phyloP scores from a whole-genome alignment of 1,140 invertebrate genomes.

The Caenorhabditis inopinata region DNA sequence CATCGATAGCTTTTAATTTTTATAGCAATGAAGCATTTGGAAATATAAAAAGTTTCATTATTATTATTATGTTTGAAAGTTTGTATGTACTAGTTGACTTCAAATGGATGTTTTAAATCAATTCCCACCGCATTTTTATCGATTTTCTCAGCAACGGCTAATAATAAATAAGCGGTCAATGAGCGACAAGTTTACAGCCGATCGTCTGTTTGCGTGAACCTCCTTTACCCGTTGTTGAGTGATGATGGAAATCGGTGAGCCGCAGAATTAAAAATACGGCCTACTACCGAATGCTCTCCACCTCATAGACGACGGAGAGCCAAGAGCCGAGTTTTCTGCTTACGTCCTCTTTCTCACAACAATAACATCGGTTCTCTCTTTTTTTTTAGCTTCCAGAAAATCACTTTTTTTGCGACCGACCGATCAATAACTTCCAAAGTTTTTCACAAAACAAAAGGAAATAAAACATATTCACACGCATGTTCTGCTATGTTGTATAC shows the following conservation, averaged over 20 bases:
- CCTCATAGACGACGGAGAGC: not conserved
- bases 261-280: not conserved
- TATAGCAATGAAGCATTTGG: not conserved
- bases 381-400: not conserved
- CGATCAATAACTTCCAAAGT: too few species aligned
- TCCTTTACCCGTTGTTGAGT: not conserved
- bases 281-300: conserved; percentile 14
- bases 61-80: too few species aligned
- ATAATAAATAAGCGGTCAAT: conserved; percentile 29
- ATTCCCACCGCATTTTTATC: not conserved
- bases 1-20: not conserved
- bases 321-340: not conserved
- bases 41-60: too few species aligned
- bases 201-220: conserved; percentile 31
- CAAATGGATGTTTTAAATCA: not conserved
- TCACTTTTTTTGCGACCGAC: not conserved
- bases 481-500: too few species aligned
- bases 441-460: too few species aligned
- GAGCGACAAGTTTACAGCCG: conserved; percentile 27
- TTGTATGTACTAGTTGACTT: too few species aligned
- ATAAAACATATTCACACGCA: too few species aligned
- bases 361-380: conserved; percentile 3
- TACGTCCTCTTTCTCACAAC: conserved; percentile 30
- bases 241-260: not conserved
- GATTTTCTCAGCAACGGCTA: not conserved